Evolutionary conservation across 2,888 invertebrate genomes (phyloP).

Genomic region (Metalampra italica): DNA sequence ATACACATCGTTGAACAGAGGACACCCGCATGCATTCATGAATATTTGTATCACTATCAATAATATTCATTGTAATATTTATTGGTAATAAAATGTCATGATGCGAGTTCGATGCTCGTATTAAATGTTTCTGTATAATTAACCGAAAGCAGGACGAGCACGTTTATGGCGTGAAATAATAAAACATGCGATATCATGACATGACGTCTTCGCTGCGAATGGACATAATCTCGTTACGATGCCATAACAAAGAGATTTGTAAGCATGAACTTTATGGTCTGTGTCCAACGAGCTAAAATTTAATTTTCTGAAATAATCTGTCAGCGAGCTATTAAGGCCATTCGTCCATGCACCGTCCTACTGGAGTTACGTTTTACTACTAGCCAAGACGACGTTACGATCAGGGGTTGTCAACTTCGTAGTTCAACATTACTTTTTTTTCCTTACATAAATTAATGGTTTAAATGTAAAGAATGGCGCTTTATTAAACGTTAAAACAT

Average conservation of each 20-base stretch:
- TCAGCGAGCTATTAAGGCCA: constrained; percentile 72
- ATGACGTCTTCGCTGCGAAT: constrained; percentile 66
- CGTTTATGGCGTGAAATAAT: constrained; percentile 68
- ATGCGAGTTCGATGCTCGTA: constrained; percentile 48
- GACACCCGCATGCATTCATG: constrained; percentile 50
- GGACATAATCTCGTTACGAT: constrained; percentile 78
- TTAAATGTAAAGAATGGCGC: too few species aligned
- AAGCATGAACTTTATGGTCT: constrained; percentile 76
- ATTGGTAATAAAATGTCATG: constrained; percentile 54
- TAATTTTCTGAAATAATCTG: constrained; percentile 78
- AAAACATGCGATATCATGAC: constrained; percentile 66
- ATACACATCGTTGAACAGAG: constrained; percentile 30
- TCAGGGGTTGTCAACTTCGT: constrained; percentile 9
- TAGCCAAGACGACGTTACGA: constrained; percentile 28
- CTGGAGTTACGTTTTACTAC: constrained; percentile 50
- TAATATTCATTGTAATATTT: constrained; percentile 54
- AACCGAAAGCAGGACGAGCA: constrained; percentile 35
- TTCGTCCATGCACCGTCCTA: constrained; percentile 58
- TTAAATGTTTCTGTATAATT: constrained; percentile 62
- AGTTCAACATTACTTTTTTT: neutral
- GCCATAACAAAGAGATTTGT: constrained; percentile 79
- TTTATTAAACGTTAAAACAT: neutral
- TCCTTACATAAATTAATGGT: too few species aligned
- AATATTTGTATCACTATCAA: constrained; percentile 48
- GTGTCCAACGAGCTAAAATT: constrained; percentile 77